Evolutionary conservation across 2,113 vertebrate genomes (phyloP), one percentile per base, ranked within the genome.

Genomic region (Oreochromis spilurus): DNA sequence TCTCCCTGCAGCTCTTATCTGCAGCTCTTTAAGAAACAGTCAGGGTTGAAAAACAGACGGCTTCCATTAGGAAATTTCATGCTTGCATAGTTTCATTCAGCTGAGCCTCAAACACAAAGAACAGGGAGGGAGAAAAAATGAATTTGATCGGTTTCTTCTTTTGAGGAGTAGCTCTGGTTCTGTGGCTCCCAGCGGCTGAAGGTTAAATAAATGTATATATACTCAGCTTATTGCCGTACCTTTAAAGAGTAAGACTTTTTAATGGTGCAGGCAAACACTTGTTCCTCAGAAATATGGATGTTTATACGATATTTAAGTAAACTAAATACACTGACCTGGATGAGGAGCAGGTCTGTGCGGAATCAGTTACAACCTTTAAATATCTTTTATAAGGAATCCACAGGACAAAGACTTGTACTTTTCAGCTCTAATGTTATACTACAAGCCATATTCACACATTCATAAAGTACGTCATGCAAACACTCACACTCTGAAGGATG

Each of bases 11-110:
- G 82, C 75, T 92, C 87, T 83, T 85, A 86, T 91, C 83, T 85
- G 80, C 36, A 13, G 54, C 88, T 77, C 77, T 81, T 88, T 85
- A 84, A 85, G 83, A 90, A 81, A 88, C 79, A 88, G 89, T 87
- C 55, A 78, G 88, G 90, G 87, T 85, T 91, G 82, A 86, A 89
- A 77, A 88, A 90, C 93, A 94, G 84, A 82, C 84, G 45, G 82
- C 77, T 93, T 92, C 87, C 92, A 91, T 95, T 95, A 92, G 89
- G 77, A 89, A 83, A 92, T 93, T 89, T 94, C 88, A 92, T 84
- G 94, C 93, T 89, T 9, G 58, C 93, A 91, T 93, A 91, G 88
- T 89, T 94, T 87, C 87, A 79, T 91, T 91, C 85, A 86, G 81
- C 55, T 55, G 79, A 58, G 80, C 65, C 91, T 85, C 82, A 91